Evolutionary conservation across 2,113 vertebrate species (phyloP).

Genomic region (Ibidorhyncha struthersii): DNA sequence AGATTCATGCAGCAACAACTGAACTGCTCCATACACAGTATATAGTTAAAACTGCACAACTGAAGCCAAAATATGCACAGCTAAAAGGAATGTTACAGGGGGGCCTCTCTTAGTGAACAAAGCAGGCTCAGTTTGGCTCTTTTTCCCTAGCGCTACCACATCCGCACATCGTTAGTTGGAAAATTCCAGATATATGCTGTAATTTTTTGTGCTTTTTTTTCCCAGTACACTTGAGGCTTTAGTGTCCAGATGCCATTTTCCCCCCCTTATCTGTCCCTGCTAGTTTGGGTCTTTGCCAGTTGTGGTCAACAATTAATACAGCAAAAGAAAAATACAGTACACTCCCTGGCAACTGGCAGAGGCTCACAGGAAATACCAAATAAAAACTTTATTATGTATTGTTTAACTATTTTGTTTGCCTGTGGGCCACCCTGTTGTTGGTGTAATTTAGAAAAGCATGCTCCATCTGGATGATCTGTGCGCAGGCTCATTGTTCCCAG

Average conservation of each 20-base stretch:
- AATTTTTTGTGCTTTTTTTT: slow-evolving; percentile 86
- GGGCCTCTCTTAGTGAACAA: slow-evolving; percentile 96
- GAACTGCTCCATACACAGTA: slow-evolving; percentile 85
- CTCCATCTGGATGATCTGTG: slow-evolving; percentile 79
- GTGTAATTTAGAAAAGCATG: slow-evolving; percentile 78
- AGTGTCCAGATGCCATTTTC: slow-evolving; percentile 91
- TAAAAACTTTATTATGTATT: slow-evolving; percentile 84
- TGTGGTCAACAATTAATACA: slow-evolving; percentile 85
- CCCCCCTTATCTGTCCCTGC: slow-evolving; percentile 80
- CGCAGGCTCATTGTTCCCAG: slow-evolving; percentile 72
- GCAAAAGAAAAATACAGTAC: slow-evolving; percentile 78
- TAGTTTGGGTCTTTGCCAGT: slow-evolving; percentile 81
- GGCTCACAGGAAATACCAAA: slow-evolving; percentile 87
- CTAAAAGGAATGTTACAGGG: slow-evolving; percentile 97
- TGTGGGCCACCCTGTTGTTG: slow-evolving; percentile 78
- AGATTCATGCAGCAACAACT: slow-evolving; percentile 74
- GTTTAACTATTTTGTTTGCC: slow-evolving; percentile 82
- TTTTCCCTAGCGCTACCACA: slow-evolving; percentile 95
- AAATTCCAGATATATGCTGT: slow-evolving; percentile 99
- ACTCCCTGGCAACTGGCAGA: slow-evolving; percentile 83
- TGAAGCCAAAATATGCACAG: slow-evolving; percentile 97
- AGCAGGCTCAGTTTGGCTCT: slow-evolving; percentile 99
- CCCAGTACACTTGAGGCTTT: slow-evolving; percentile 86
- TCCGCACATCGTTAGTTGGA: slow-evolving; percentile 99
- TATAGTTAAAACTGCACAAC: slow-evolving; percentile 91